Percentiles rank a stretch among this genome's conserved stretches.
These are phyloP conservation scores for Meloidogyne floridensis DNA, from an alignment of 1,140 invertebrate genomes.

Conservation along the genomic window DNA sequence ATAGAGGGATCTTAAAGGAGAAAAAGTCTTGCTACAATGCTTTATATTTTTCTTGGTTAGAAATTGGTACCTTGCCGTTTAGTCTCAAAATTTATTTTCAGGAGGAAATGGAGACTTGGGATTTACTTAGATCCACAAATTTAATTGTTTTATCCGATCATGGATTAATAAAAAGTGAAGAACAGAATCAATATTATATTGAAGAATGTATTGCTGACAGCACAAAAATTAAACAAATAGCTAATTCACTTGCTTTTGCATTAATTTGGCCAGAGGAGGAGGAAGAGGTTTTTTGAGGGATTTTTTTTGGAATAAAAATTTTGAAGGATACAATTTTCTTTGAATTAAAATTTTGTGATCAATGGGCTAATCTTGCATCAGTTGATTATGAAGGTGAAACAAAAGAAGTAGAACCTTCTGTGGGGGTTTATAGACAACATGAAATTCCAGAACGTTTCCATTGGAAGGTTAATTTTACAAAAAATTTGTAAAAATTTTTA, in stretches of 20 bases:
- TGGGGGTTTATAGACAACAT: slow-evolving; percentile 55
- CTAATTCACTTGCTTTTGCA: slow-evolving; percentile 61
- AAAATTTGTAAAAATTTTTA: slow-evolving; percentile 14
- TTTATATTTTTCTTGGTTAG: no score
- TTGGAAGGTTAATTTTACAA: slow-evolving; percentile 33
- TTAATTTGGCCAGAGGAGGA: slow-evolving; percentile 57
- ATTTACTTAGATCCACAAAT: slow-evolving; percentile 57
- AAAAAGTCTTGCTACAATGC: neutral
- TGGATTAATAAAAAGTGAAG: slow-evolving; percentile 53
- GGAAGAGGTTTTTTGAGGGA: slow-evolving; percentile 43
- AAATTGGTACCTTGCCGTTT: no score
- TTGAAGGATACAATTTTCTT: slow-evolving; percentile 44
- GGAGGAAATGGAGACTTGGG: slow-evolving; percentile 55
- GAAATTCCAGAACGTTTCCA: slow-evolving; percentile 59
- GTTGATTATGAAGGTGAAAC: slow-evolving; percentile 47
- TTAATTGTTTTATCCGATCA: slow-evolving; percentile 63
- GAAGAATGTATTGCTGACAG: slow-evolving; percentile 63
- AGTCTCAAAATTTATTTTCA: slow-evolving; percentile 27
- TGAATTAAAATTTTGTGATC: slow-evolving; percentile 64
- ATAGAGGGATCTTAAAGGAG: no score
- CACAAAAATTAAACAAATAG: slow-evolving; percentile 58
- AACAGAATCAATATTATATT: slow-evolving; percentile 63
- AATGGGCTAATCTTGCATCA: slow-evolving; percentile 52
- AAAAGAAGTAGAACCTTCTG: slow-evolving; percentile 58
- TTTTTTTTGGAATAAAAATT: slow-evolving; percentile 28